Evolutionary conservation across 2,113 vertebrate species (phyloP).

Genomic region (Brachypodius melanocephalos): DNA sequence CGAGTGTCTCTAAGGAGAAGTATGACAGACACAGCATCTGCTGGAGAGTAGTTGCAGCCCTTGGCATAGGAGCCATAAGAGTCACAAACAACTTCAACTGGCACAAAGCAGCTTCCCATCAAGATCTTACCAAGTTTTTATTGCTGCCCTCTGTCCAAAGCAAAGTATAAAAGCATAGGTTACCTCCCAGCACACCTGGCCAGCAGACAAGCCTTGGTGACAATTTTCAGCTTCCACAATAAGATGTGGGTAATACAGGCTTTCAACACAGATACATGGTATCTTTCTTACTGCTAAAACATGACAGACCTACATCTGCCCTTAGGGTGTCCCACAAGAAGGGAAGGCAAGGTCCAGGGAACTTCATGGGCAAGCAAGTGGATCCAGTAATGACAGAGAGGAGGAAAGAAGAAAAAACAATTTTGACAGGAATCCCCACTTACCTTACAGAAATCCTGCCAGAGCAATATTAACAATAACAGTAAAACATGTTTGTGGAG

Average conservation of each 20-base stretch:
- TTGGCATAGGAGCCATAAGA: neutral
- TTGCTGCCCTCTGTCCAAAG: neutral
- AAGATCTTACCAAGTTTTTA: neutral
- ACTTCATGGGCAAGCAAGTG: neutral
- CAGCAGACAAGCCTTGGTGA: neutral
- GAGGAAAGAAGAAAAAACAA: neutral
- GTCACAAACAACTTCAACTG: neutral
- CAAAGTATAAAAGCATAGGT: neutral
- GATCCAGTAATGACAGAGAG: neutral
- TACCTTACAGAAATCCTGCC: neutral
- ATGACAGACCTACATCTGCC: neutral
- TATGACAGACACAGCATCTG: neutral
- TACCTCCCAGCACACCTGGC: neutral
- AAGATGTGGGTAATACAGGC: neutral
- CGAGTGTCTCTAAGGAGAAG: neutral
- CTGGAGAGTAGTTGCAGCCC: neutral
- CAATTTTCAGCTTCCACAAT: neutral
- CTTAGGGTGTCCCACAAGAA: neutral
- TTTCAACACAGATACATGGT: neutral
- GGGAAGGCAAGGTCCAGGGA: neutral
- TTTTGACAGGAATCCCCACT: neutral
- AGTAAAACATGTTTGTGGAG: neutral
- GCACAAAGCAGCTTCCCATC: neutral
- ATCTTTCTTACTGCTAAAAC: neutral
- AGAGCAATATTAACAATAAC: neutral